Base-by-base conservation (phyloP, 2,797 vertebrate species). In the Pseudochirops corinnae region DNA sequence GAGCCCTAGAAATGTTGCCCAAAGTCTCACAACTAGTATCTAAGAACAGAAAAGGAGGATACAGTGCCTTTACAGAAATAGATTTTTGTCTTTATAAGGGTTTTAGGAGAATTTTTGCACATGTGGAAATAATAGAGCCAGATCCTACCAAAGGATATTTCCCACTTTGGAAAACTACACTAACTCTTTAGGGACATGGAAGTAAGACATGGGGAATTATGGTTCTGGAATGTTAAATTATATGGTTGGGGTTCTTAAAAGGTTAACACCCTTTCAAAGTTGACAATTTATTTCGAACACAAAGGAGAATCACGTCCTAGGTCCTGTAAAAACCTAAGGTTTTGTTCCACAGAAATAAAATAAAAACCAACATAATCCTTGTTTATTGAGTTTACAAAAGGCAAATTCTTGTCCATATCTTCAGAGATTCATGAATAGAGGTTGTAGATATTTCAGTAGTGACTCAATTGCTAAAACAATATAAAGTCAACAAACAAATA, bases 371-470 rank as follows among this genome's bases (percentile, higher is more conserved):
- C 11, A 14, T 39, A n/a, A 0, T 26, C 39, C 21, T 50, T 52
- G 21, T 50, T 87, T 87, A 21, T 46, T 87, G 39, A 87, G 21
- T 50, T 87, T 46, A 46, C 74, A 46, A 82, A 82, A 82, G 74
- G 18, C 18, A 82, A 82, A 14, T 18, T 74, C 31, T 82, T 21
- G 24, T 26, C 39, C 12, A 16, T 10, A 1, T 16, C 52, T 7
- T 14, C 39, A 18, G 0, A 2, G 2, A 5, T 5, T 13, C 52
- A 67, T 60, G 6, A 1, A 0, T 9, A 0, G 1, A 50, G 10
- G 67, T 21, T 16, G 56, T 82, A 18, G 18, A 7, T 29, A 57
- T n/a, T 33, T 56, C 90, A 55, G 5, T 57, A 14, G 60, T 58
- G 57, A 67, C 9, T 90, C 56, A 13, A 21, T n/a, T 87, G 24